A percentile compares a stretch with the other conserved stretches of the same genome.
phyloP scores from a whole-genome alignment of 2,113 vertebrate genomes.

The Jaculus jaculus region DNA sequence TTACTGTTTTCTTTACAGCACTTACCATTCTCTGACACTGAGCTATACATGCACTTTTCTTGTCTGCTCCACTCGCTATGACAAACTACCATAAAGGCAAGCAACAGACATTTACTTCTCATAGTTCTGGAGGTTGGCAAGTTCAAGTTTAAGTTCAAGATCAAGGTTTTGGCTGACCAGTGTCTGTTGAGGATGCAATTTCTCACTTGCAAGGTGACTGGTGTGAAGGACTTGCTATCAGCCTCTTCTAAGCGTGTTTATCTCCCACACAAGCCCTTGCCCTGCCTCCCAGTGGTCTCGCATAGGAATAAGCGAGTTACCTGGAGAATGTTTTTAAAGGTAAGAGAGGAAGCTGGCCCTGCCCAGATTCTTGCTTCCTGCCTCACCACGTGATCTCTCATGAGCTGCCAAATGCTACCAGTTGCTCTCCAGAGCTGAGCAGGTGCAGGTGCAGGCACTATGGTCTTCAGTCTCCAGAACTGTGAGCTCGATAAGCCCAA shows the following conservation, averaged over 20 bases:
- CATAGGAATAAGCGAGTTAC: background rate
- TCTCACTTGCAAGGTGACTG: accelerated
- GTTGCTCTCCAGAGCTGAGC: background rate
- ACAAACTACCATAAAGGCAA: background rate
- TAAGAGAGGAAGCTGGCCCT: background rate
- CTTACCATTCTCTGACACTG: background rate
- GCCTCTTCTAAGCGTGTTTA: background rate
- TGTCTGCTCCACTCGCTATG: background rate
- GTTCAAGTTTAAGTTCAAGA: too few species aligned
- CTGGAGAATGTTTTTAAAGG: background rate
- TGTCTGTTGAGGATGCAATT: background rate
- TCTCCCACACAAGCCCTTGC: background rate
- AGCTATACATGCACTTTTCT: background rate
- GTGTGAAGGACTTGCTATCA: too few species aligned
- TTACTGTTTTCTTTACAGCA: background rate
- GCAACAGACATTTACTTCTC: background rate
- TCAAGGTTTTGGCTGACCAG: background rate
- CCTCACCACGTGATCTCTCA: background rate
- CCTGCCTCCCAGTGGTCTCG: too few species aligned
- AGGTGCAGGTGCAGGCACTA: too few species aligned
- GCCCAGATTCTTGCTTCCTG: background rate
- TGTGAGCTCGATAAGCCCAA: background rate
- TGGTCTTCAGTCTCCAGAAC: background rate
- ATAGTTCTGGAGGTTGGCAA: background rate
- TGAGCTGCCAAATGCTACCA: too few species aligned